These are phyloP conservation scores for Eremobia ochroleuca DNA, from an alignment of 2,888 invertebrate species.

Conservation along the genomic window DNA sequence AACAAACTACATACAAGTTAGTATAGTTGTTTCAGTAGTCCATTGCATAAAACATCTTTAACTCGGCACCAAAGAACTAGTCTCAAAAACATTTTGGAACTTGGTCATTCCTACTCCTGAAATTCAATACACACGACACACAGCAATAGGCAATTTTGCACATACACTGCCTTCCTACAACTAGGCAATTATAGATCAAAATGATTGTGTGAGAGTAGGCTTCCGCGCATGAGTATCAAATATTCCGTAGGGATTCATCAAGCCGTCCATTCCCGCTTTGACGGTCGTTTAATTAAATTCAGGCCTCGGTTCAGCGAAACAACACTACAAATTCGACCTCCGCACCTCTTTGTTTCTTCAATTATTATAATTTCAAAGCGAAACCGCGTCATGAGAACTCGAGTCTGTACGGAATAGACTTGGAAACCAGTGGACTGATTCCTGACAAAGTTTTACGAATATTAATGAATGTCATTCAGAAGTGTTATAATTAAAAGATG, in stretches of 20 bases:
- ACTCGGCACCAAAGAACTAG: neutral
- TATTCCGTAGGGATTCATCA: constrained; percentile 58
- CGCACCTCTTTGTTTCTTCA: constrained; percentile 47
- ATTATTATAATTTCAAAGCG: constrained; percentile 57
- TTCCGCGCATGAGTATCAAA: constrained; percentile 57
- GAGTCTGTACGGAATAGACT: constrained; percentile 31
- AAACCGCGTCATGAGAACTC: constrained; percentile 39
- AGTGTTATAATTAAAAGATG: constrained; percentile 32
- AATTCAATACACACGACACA: constrained; percentile 31
- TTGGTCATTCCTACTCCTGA: neutral
- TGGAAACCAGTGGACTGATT: constrained; percentile 37
- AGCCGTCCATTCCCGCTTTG: constrained; percentile 61
- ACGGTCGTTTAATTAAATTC: constrained; percentile 75
- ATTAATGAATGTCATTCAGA: constrained; percentile 47
- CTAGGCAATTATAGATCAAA: constrained; percentile 16
- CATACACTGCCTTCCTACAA: constrained; percentile 11
- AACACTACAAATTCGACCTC: constrained; percentile 50
- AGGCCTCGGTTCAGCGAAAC: constrained; percentile 46
- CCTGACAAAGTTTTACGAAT: constrained; percentile 48
- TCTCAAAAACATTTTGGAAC: constrained; percentile 5
- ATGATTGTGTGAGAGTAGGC: constrained; percentile 38
- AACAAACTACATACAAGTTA: neutral
- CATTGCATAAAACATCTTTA: neutral
- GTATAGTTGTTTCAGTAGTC: neutral
- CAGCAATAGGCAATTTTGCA: constrained; percentile 34